Evolutionary conservation across 30 jellyfish, hydroid and myxozoan species (phyloP), one percentile per base, ranked within the genome.

Genomic region (Pelagia noctiluca): DNA sequence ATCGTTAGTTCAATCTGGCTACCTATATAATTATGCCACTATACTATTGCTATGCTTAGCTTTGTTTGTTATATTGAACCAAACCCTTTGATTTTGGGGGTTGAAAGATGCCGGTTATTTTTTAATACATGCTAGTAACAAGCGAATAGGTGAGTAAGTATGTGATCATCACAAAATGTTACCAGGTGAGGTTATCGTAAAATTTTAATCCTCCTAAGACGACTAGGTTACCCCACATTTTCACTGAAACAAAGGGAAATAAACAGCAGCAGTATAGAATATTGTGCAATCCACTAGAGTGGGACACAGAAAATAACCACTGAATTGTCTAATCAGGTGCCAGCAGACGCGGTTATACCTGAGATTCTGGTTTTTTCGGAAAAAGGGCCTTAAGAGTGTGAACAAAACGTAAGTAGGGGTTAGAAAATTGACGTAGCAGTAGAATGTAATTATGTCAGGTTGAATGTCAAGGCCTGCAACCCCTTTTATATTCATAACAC

Each of bases 201-300:
- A 3, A 26, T 26, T 2, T 29, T 54, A 2, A 4, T 4, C 36
- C 11, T 19, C 92, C 96, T 61, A 85, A 57, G 96, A 76, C 88
- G 46, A 46, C 75, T 5, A 72, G 84, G 22, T 1, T 11, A 19
- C 29, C 25, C 96, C 93, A 85, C 88, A 57, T 37, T 76, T 85
- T 76, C 23, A 75, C 92, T 85, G 96, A 75, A 85, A 65, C 87
- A 85, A 85, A 63, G 92, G 57, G 62, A 76, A 64, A 64, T 16
- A 80, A 35, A 29, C 2, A 22, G 72, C 96, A 85, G 96, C 96
- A 85, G 96, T 85, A 85, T 53, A 85, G 96, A 60, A 85, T 62
- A 57, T 62, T 85, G 83, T 85, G 63, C 96, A 75, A 85, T 85
- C 62, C 60, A 76, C 38, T 42, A 5, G 31, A 75, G 50, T 76